A percentile compares a stretch with the other conserved stretches of the same genome.
phyloP scores from a whole-genome alignment of 2,888 invertebrate species.

The Aporophyla nigra region DNA sequence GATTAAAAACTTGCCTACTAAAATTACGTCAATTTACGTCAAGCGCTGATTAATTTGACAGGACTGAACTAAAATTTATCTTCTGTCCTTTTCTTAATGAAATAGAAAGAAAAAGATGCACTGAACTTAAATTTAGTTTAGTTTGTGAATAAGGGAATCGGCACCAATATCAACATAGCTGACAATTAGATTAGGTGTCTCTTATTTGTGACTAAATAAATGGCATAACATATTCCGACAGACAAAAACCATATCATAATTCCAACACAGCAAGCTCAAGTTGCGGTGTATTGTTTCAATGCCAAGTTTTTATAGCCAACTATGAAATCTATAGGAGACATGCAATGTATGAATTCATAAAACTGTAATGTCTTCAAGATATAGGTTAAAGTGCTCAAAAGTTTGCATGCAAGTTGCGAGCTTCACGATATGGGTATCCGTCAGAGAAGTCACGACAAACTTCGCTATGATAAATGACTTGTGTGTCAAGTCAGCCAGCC shows the following conservation, averaged over 20 bases:
- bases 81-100: too few relatives aligned
- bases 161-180: not conserved
- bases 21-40: too few relatives aligned
- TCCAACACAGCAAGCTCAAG: conserved; percentile 23
- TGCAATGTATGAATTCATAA: conserved; percentile 20
- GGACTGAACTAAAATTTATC: too few relatives aligned
- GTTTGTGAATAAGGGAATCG: too few relatives aligned
- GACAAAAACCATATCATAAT: conserved; percentile 1
- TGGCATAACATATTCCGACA: not conserved
- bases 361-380: conserved; percentile 24
- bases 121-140: too few relatives aligned
- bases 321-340: conserved; percentile 29
- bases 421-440: conserved; percentile 23
- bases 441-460: conserved; percentile 38
- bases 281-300: conserved; percentile 36
- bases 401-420: conserved; percentile 40
- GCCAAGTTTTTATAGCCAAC: conserved; percentile 37
- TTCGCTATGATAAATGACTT: conserved; percentile 50
- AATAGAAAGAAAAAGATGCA: too few relatives aligned
- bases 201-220: conserved; percentile 7
- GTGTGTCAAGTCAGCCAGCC: conserved; percentile 42
- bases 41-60: too few relatives aligned
- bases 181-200: not conserved
- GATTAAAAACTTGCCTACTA: too few relatives aligned
- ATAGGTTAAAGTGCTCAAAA: conserved; percentile 40